A percentile compares a stretch with the other conserved stretches of the same genome.
phyloP scores from a whole-genome alignment of 2,888 invertebrate species.

The Drosophila percnosoma region DNA sequence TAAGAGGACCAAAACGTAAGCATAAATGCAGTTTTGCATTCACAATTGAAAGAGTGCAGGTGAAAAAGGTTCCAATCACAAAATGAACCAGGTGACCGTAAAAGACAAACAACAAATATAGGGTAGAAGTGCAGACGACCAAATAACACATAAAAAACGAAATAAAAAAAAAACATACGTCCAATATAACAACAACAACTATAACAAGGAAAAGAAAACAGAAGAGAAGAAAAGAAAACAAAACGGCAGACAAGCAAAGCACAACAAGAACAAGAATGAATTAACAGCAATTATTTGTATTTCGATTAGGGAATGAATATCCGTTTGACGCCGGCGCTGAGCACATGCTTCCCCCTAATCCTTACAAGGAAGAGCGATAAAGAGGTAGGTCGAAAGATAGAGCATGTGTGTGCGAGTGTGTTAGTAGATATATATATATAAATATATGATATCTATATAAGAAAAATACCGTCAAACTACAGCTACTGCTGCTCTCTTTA shows the following conservation, averaged over 20 bases:
- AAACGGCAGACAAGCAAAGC: background rate
- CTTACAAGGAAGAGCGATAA: background rate
- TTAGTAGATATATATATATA: background rate
- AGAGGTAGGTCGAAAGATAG: background rate
- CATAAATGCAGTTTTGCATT: background rate
- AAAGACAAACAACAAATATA: conserved; percentile 7
- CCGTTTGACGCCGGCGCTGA: conserved; percentile 25
- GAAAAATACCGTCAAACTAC: too few relatives aligned
- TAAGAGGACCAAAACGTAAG: background rate
- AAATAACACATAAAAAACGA: conserved; percentile 14
- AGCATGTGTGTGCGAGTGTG: background rate
- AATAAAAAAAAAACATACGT: background rate
- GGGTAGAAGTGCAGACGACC: conserved; percentile 9
- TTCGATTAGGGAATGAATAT: conserved; percentile 47
- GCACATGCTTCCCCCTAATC: background rate
- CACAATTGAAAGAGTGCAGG: conserved; percentile 12
- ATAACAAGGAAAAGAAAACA: background rate
- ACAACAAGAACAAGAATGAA: conserved; percentile 9
- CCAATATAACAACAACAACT: background rate
- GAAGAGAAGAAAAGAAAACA: background rate
- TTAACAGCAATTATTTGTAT: conserved; percentile 49
- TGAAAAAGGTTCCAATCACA: conserved; percentile 30
- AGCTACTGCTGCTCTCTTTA: conserved; percentile 13
- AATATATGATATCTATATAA: too few relatives aligned
- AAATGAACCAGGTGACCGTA: conserved; percentile 32